Evolutionary conservation across 2,113 vertebrate genomes (phyloP), one percentile per base, ranked within the genome.

Genomic region (Siniperca chuatsi): DNA sequence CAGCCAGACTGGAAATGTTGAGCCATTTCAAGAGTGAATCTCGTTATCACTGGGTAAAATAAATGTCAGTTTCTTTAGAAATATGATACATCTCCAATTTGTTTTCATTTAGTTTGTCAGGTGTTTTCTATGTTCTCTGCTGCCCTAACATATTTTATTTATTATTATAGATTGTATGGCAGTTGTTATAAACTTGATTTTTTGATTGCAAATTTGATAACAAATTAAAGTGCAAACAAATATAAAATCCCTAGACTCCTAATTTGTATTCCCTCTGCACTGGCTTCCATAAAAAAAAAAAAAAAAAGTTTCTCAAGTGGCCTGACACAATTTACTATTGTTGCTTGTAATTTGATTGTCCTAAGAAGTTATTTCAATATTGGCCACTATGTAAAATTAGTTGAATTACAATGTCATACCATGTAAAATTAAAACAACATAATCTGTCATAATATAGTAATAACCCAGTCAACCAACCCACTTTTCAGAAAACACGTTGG

Each of bases 1-100:
- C 66, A 87, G 78, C 44, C 68, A 54, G 29, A 67, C 40, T 23
- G 18, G 9, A 71, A 79, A 57, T 61, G 4, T 16, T 65, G 23
- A 25, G 35, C 23, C 15, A 54, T 54, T 57, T 44, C 40, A 25
- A n/a, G 58, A 23, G 2, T 23, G 25, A 21, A 48, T 69, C 79
- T 21, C 4, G 9, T 29, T 33, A 55, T 62, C 7, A 4, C 3
- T 15, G 1, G 2, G 21, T 20, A 25, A 50, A 54, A 33, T 21
- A 16, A 8, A 54, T 52, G 16, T 33, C 0, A 50, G n/a, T 58
- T 55, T 78, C 23, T 37, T 55, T 44, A 23, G 29, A 58, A 66
- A 81, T 40, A 15, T 18, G 12, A 18, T 23, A 37, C 35, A 25
- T 21, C 4, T 64, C 33, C 9, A 33, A 2, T 35, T n/a, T 20